Evolutionary conservation across 2,113 vertebrate genomes (phyloP).

Genomic region (Pipra filicauda): DNA sequence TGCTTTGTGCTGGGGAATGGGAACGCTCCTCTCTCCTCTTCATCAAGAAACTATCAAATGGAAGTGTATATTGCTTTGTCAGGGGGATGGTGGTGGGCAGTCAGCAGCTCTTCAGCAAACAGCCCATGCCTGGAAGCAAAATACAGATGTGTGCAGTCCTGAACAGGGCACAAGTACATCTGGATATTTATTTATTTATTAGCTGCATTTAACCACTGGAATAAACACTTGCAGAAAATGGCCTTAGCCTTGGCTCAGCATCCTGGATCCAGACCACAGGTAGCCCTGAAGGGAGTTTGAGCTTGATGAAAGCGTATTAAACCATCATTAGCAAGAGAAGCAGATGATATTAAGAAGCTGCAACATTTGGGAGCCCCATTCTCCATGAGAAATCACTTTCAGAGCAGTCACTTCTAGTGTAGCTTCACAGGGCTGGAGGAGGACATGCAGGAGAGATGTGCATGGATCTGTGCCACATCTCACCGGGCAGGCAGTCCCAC

Average conservation of each 20-base stretch:
- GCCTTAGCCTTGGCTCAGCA: not conserved
- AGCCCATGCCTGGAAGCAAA: not conserved
- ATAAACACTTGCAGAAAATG: not conserved
- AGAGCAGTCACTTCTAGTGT: not conserved
- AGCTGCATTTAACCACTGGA: not conserved
- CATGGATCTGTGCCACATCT: not conserved
- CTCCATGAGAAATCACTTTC: not conserved
- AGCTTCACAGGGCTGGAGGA: not conserved
- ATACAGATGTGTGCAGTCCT: not conserved
- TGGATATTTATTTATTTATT: not conserved
- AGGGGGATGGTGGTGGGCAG: not conserved
- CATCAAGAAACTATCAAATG: not conserved
- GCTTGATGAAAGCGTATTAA: not conserved
- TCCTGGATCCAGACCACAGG: not conserved
- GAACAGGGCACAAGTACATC: not conserved
- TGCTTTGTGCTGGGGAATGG: not conserved
- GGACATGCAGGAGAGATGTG: not conserved
- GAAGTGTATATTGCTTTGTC: fast-evolving
- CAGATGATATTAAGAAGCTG: not conserved
- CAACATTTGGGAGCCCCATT: not conserved
- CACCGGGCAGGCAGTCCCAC: not conserved
- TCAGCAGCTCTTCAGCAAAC: not conserved
- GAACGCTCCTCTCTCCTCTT: not conserved
- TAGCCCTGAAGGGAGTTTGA: not conserved
- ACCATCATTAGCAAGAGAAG: not conserved